phyloP scores from a whole-genome alignment of 2,888 invertebrate genomes.

The Aricia artaxerxes region DNA sequence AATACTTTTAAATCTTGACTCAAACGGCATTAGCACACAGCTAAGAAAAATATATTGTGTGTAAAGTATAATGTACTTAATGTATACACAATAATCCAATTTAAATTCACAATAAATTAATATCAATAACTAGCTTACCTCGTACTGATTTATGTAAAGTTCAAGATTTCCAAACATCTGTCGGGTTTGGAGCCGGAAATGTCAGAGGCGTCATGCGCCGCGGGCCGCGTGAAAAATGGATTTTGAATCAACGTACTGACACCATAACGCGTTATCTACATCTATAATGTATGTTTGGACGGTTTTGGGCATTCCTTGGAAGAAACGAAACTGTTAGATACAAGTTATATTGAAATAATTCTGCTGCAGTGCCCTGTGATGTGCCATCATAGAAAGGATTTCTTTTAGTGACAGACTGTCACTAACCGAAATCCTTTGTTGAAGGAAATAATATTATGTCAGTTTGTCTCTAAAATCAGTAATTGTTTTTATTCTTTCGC shows the following conservation, averaged over 20 bases:
- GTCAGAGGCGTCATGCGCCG: slow-evolving; percentile 48
- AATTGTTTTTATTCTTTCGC: too few relatives aligned
- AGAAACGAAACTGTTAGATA: not conserved
- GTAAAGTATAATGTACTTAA: not conserved
- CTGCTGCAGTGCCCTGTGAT: not conserved
- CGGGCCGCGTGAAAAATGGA: slow-evolving; percentile 34
- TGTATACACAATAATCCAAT: slow-evolving; percentile 12
- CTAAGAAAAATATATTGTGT: not conserved
- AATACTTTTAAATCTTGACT: too few relatives aligned
- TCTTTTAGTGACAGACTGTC: too few relatives aligned
- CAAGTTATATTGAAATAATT: not conserved
- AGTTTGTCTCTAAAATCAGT: too few relatives aligned
- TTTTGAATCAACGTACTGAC: slow-evolving; percentile 30
- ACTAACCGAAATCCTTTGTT: too few relatives aligned
- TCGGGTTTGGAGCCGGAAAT: slow-evolving; percentile 47
- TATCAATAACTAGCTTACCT: slow-evolving; percentile 31
- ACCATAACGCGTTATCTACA: slow-evolving; percentile 24
- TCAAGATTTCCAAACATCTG: slow-evolving; percentile 40
- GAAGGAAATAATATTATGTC: too few relatives aligned
- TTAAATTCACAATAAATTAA: slow-evolving; percentile 22
- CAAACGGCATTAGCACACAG: not conserved
- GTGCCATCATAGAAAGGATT: not conserved
- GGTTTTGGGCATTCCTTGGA: not conserved
- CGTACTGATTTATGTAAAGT: slow-evolving; percentile 33
- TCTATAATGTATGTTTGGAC: slow-evolving; percentile 20